These are phyloP conservation scores for Zaprionus ghesquierei DNA, from an alignment of 1,140 invertebrate species.

Conservation along the genomic window DNA sequence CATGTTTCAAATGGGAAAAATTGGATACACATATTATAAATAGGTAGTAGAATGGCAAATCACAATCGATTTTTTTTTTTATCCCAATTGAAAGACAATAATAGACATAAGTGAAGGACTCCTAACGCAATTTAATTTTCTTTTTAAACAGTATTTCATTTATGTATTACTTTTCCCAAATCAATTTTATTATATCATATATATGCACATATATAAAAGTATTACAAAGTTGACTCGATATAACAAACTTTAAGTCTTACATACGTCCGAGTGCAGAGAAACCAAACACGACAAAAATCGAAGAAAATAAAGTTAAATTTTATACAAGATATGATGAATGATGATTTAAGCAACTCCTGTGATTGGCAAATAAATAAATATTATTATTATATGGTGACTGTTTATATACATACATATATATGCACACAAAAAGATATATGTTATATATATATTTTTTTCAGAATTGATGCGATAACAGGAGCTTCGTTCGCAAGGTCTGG, in stretches of 20 bases:
- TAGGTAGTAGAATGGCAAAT: too few species aligned
- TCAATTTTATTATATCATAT: neutral
- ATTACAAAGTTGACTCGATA: neutral
- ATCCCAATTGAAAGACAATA: too few species aligned
- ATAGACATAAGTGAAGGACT: too few species aligned
- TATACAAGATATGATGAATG: neutral
- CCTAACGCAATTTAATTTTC: too few species aligned
- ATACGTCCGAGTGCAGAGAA: neutral
- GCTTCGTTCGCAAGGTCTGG: neutral
- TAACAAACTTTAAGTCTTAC: neutral
- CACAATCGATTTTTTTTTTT: too few species aligned
- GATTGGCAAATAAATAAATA: neutral
- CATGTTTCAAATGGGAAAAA: too few species aligned
- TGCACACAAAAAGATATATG: neutral
- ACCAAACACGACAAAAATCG: neutral
- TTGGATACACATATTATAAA: too few species aligned
- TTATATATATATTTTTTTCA: neutral
- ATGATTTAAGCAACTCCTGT: too few species aligned
- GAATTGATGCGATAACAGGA: neutral
- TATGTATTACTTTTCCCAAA: neutral
- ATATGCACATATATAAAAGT: neutral
- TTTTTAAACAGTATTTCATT: neutral
- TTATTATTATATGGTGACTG: neutral
- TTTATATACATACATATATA: neutral
- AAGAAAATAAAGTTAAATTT: neutral